phyloP scores from a whole-genome alignment of 1,140 invertebrate genomes.

The Macrotrachela quadricornifera region DNA sequence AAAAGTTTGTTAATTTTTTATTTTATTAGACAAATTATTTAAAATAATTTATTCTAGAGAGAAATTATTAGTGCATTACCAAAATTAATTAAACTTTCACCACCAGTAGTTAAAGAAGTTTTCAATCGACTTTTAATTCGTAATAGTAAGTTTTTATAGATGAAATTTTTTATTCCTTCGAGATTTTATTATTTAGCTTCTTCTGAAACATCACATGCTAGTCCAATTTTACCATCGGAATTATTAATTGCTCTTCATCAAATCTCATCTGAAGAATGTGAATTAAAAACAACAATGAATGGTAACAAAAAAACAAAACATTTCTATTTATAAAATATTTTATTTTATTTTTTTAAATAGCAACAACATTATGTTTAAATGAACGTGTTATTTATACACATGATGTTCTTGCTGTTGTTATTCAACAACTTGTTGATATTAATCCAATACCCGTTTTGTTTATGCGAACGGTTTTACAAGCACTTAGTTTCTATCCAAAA shows the following conservation, averaged over 20 bases:
- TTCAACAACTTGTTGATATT: slow-evolving; percentile 74
- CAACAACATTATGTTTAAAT: slow-evolving; percentile 70
- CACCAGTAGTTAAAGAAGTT: slow-evolving; percentile 72
- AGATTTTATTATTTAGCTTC: slow-evolving; percentile 5
- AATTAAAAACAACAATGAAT: slow-evolving; percentile 84
- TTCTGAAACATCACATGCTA: slow-evolving; percentile 8
- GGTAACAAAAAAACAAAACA: slow-evolving; percentile 29
- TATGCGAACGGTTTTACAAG: slow-evolving; percentile 87
- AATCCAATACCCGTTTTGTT: slow-evolving; percentile 67
- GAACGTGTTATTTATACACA: slow-evolving; percentile 59
- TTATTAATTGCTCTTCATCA: slow-evolving; percentile 74
- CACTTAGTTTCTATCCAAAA: slow-evolving; percentile 60
- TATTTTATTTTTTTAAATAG: slow-evolving; percentile 30
- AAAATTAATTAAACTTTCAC: slow-evolving; percentile 87
- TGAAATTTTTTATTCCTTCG: neutral
- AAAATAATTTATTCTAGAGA: slow-evolving; percentile 28
- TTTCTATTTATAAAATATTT: neutral
- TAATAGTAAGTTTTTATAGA: slow-evolving; percentile 30
- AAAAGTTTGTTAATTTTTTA: slow-evolving; percentile 34
- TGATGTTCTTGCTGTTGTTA: slow-evolving; percentile 64
- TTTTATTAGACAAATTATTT: neutral
- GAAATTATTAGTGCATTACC: slow-evolving; percentile 78
- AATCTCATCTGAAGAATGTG: slow-evolving; percentile 62
- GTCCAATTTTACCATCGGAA: slow-evolving; percentile 59
- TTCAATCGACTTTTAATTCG: slow-evolving; percentile 37